A percentile compares a stretch with the other conserved stretches of the same genome.
phyloP scores from a whole-genome alignment of 2,797 vertebrate species.

The Tinamus major region DNA sequence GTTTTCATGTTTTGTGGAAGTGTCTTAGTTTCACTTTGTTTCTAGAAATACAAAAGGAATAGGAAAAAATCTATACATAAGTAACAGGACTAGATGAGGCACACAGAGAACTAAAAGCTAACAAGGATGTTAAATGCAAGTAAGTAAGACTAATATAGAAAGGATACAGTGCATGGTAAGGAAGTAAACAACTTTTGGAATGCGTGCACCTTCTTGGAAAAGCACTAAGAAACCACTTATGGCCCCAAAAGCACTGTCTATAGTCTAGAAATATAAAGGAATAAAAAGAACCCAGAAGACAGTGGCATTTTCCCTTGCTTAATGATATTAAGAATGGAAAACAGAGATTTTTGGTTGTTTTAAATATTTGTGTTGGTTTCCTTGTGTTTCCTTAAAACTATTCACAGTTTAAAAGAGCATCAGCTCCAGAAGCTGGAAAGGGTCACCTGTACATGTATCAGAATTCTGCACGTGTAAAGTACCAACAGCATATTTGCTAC shows the following conservation, averaged over 20 bases:
- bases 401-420: not conserved
- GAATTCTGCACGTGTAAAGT: not conserved
- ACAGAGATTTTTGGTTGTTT: not conserved
- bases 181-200: not conserved
- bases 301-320: not conserved
- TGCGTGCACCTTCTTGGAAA: not conserved
- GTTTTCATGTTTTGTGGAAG: not conserved
- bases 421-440: not conserved
- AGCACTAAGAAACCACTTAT: not conserved
- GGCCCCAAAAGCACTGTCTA: not conserved
- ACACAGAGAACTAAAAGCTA: not conserved
- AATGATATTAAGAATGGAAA: not conserved
- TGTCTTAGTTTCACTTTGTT: conserved; percentile 8
- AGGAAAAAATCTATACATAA: not conserved
- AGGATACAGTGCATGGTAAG: not conserved
- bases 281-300: not conserved
- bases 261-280: not conserved
- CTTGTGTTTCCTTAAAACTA: not conserved
- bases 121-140: not conserved
- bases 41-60: conserved; percentile 53
- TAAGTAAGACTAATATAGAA: not conserved
- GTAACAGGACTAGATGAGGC: not conserved
- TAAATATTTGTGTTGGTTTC: not conserved
- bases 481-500: not conserved
- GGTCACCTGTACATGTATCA: not conserved